Evolutionary conservation across 1,140 invertebrate species (phyloP).

Genomic region (Tetramorium parvispinum): DNA sequence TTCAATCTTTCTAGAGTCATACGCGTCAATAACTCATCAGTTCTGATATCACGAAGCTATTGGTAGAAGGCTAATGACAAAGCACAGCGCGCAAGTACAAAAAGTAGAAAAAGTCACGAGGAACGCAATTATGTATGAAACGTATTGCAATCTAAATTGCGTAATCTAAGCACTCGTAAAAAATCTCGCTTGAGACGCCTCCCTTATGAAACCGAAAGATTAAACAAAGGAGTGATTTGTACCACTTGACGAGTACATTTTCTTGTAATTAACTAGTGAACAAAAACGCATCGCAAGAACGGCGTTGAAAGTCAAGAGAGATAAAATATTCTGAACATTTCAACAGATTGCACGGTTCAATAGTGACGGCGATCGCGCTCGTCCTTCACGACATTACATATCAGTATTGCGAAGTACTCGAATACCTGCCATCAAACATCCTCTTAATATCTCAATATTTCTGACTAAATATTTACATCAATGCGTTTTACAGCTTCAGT

Average conservation of each 20-base stretch:
- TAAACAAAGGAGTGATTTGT: conserved; percentile 54
- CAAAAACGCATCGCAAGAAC: conserved; percentile 71
- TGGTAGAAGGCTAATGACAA: conserved; percentile 20
- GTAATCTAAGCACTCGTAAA: conserved; percentile 40
- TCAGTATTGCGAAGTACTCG: conserved; percentile 38
- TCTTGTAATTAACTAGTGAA: conserved; percentile 62
- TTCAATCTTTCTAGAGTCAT: conserved; percentile 59
- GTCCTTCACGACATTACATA: conserved; percentile 34
- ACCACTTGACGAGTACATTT: conserved; percentile 38
- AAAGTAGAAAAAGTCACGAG: conserved; percentile 49
- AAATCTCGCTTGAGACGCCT: conserved; percentile 24
- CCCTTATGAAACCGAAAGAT: conserved; percentile 48
- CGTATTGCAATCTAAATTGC: conserved; percentile 40
- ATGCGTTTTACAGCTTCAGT: conserved; percentile 82
- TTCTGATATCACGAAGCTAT: conserved; percentile 16
- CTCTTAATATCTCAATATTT: conserved; percentile 74
- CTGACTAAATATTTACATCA: conserved; percentile 81
- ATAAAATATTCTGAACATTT: conserved; percentile 73
- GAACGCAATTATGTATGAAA: conserved; percentile 41
- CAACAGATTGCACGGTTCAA: conserved; percentile 78
- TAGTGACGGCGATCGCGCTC: conserved; percentile 64
- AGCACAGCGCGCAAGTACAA: conserved; percentile 38
- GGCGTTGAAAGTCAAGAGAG: conserved; percentile 65
- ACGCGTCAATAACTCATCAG: conserved; percentile 34
- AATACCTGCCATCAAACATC: conserved; percentile 59